A percentile compares a stretch with the other conserved stretches of the same genome.
phyloP scores from a whole-genome alignment of 2,888 invertebrate species.

The Tridacna crocea region DNA sequence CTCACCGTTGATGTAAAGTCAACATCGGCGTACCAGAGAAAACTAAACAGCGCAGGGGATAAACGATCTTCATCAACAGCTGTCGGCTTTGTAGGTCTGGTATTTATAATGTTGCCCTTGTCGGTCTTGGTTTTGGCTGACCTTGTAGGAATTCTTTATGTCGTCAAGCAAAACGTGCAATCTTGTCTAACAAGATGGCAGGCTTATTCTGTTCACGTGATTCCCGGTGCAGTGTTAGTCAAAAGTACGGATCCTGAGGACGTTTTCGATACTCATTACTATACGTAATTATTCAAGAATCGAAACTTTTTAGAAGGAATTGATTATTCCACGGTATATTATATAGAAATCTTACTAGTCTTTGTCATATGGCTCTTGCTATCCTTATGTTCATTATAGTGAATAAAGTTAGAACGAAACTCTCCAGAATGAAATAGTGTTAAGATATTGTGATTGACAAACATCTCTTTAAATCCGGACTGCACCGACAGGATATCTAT shows the following conservation, averaged over 20 bases:
- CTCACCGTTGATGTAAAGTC: conserved; percentile 15
- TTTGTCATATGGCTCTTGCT: too few relatives aligned
- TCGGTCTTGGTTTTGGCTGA: conserved; percentile 4
- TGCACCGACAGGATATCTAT: too few relatives aligned
- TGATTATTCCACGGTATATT: too few relatives aligned
- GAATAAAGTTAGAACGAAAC: too few relatives aligned
- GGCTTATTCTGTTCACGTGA: background rate
- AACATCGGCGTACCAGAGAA: conserved; percentile 13
- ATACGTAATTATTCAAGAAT: background rate
- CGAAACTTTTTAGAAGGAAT: background rate
- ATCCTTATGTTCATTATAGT: too few relatives aligned
- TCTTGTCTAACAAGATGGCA: background rate
- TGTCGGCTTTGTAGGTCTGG: background rate
- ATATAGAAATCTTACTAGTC: too few relatives aligned
- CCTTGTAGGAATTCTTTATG: background rate
- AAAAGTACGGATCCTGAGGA: background rate
- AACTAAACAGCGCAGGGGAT: conserved; percentile 7
- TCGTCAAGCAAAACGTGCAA: background rate
- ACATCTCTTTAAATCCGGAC: too few relatives aligned
- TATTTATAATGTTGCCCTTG: background rate
- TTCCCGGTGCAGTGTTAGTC: background rate
- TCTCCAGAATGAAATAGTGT: too few relatives aligned
- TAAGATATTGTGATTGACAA: too few relatives aligned
- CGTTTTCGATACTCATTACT: background rate
- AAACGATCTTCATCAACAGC: conserved; percentile 11